A percentile compares a stretch with the other conserved stretches of the same genome.
Conservation (phyloP, 2,888 invertebrate species). For the Spatulosminthurus flaviceps region DNA sequence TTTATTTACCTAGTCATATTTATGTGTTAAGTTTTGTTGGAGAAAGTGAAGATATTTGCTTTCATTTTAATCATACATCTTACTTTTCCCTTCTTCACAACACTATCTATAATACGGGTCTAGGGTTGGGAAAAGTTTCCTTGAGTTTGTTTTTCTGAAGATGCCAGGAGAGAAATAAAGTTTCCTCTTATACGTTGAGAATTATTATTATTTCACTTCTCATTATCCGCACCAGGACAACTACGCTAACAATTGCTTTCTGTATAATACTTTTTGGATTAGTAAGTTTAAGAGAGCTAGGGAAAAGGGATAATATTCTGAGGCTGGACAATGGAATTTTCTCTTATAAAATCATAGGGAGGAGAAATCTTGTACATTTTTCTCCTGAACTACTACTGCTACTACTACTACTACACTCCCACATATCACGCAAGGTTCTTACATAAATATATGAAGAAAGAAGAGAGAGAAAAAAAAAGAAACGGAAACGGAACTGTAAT, state of each 20-base stretch:
- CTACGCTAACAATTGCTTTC: neutral
- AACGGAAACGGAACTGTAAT: constrained; percentile 18
- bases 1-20: neutral
- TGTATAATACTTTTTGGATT: neutral
- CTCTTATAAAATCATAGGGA: neutral
- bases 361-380: neutral
- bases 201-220: constrained; percentile 1
- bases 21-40: neutral
- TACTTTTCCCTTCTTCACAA: constrained; percentile 8
- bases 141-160: constrained; percentile 4
- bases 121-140: neutral
- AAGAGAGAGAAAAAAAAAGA: neutral
- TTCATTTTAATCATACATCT: constrained; percentile 11
- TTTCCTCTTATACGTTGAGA: neutral
- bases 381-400: too few relatives aligned
- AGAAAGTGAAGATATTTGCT: neutral
- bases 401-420: too few relatives aligned
- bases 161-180: constrained; percentile 4
- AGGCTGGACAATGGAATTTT: neutral
- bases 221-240: neutral
- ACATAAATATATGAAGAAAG: too few relatives aligned
- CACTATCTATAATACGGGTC: too few relatives aligned
- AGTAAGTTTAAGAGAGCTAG: neutral
- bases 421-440: too few relatives aligned
- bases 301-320: neutral